A percentile compares a stretch with the other conserved stretches of the same genome.
Conservation (phyloP, 2,888 invertebrate genomes). For the Xylocampa areola region DNA sequence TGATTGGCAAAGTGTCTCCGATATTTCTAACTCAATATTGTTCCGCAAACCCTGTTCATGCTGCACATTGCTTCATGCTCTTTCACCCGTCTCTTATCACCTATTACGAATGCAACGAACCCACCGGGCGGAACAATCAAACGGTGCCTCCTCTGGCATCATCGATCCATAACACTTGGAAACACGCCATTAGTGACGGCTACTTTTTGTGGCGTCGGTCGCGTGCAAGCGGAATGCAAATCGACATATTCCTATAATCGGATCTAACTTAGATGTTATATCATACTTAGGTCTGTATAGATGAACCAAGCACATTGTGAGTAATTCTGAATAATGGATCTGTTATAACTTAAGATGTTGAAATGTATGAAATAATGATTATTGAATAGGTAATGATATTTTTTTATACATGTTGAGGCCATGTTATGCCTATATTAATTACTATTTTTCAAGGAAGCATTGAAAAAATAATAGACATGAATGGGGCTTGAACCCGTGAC, state of each 20-base stretch:
- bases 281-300: conserved; percentile 1
- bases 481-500: too few relatives aligned
- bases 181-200: conserved; percentile 50
- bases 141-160: conserved; percentile 65
- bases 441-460: too few relatives aligned
- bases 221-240: conserved; percentile 53
- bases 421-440: too few relatives aligned
- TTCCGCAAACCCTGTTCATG: conserved; percentile 32
- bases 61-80: conserved; percentile 24
- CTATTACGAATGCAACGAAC: conserved; percentile 53
- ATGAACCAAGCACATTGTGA: too few relatives aligned
- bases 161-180: conserved; percentile 65
- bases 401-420: too few relatives aligned
- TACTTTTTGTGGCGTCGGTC: conserved; percentile 54
- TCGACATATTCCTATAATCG: conserved; percentile 28
- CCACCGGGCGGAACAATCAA: conserved; percentile 68
- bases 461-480: too few relatives aligned
- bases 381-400: too few relatives aligned
- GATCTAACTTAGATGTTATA: conserved; percentile 21
- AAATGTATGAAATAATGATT: too few relatives aligned
- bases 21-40: not conserved
- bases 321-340: too few relatives aligned
- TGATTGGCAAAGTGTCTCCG: too few relatives aligned
- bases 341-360: too few relatives aligned
- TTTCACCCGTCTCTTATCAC: conserved; percentile 45